Evolutionary conservation across 2,113 vertebrate genomes (phyloP).

Genomic region (Mirza zaza): DNA sequence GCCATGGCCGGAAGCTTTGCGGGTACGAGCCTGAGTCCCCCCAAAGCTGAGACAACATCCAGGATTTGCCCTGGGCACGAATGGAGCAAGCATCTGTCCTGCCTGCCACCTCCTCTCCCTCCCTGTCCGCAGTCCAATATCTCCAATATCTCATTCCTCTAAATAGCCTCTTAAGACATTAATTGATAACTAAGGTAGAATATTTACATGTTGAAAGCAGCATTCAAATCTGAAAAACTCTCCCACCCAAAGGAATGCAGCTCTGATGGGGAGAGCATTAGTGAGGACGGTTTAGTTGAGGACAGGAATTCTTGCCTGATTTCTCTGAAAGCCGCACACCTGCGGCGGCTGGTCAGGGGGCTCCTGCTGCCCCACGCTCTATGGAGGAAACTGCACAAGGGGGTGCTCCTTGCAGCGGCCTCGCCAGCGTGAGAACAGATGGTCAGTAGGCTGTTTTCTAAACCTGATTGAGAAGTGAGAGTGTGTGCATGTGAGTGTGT

Average conservation of each 20-base stretch:
- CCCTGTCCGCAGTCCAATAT: background rate
- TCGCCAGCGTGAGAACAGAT: background rate
- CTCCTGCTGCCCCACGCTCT: background rate
- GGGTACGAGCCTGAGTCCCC: background rate
- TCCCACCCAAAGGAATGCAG: background rate
- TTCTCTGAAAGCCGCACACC: background rate
- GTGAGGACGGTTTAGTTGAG: background rate
- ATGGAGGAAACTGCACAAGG: background rate
- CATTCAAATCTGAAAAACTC: background rate
- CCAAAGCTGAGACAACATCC: background rate
- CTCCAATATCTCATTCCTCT: background rate
- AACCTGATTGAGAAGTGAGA: background rate
- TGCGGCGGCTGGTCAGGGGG: background rate
- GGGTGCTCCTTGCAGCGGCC: background rate
- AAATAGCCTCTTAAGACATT: background rate
- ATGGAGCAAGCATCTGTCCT: background rate
- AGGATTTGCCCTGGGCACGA: background rate
- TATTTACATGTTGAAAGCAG: background rate
- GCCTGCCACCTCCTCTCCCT: background rate
- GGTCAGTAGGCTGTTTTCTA: background rate
- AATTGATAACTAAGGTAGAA: background rate
- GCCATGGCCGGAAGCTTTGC: background rate
- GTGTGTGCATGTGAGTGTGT: background rate
- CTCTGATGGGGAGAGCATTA: background rate
- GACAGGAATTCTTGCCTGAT: background rate